Base-by-base conservation (phyloP, 2,113 vertebrate genomes). In the Xiphophorus maculatus region DNA sequence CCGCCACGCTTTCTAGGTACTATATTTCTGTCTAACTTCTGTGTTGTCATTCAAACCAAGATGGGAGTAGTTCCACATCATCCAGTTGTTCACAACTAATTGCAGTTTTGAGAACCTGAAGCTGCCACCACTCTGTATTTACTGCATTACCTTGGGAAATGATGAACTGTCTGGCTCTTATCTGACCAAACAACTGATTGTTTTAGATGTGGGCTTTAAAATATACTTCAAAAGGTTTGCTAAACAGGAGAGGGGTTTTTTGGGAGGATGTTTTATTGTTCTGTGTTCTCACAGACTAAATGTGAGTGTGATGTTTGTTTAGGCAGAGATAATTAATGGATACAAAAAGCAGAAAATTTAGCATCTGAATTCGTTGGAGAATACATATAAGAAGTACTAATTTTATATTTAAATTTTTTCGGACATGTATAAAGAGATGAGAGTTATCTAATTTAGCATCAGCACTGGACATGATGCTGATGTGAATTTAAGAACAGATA, bases 121-220 rank as follows among this genome's bases (percentile, higher is more conserved):
- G 37, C 66, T 22, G 27, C 66, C 44, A 44, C 42, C 35, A 28
- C 28, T 68, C 13, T 68, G 27, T 19, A 48, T 28, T 29, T 51
- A 54, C 54, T 61, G 69, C 69, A 17, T 35, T 33, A 33, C 69
- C 51, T 61, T 13, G 17, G 32, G 54, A n/a, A 71, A 61, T 19
- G 54, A 61, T 37, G 42, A 71, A 71, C 27, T n/a, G 48, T 61
- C 69, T 35, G 51, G 32, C n/a, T 71, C 32, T 37, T 13, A 29
- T 28, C 30, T 58, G 12, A 70, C 37, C 51, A 71, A 60, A 60
- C 51, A 71, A 32, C 51, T 58, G 14, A 60, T 35, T 62, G 54
- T 32, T 28, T 71, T 15, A 60, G 32, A 71, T 60, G 48, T 60
- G 28, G 15, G 27, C 32, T 60, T 11, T 25, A 71, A 35, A 37